Percentiles rank a stretch among this genome's conserved stretches.
Conservation (phyloP, 1,140 invertebrate species). For the Asbolus verrucosus region DNA sequence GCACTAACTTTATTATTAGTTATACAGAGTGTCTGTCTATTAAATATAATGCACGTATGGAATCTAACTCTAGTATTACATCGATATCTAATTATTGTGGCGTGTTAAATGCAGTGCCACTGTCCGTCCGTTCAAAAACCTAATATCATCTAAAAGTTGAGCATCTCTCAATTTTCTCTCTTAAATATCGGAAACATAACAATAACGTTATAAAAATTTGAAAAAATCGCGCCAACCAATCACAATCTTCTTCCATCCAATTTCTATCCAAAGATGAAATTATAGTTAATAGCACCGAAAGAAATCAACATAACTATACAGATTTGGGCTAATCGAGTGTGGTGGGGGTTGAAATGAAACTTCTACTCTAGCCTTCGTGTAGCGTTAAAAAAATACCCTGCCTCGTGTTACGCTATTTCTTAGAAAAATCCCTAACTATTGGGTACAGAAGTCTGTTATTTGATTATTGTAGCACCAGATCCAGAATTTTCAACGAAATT, state of each 20-base stretch:
- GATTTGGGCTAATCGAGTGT: too few species aligned
- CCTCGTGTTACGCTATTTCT: not conserved
- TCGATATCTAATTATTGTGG: not conserved
- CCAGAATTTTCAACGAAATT: slow-evolving; percentile 11
- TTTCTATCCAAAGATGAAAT: too few species aligned
- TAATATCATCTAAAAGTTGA: slow-evolving; percentile 23
- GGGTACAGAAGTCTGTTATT: too few species aligned
- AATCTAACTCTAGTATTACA: slow-evolving; percentile 18
- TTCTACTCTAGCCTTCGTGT: slow-evolving; percentile 8
- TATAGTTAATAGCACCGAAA: slow-evolving; percentile 16
- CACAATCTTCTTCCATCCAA: too few species aligned
- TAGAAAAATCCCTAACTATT: slow-evolving; percentile 19
- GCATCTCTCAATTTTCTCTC: slow-evolving; percentile 4
- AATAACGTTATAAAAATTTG: slow-evolving; percentile 31
- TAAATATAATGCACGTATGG: slow-evolving; percentile 15
- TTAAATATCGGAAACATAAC: slow-evolving; percentile 9
- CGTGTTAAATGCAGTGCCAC: not conserved
- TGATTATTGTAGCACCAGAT: not conserved
- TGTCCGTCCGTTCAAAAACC: not conserved
- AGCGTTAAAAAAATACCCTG: slow-evolving; percentile 27
- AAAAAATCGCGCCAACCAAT: slow-evolving; percentile 14
- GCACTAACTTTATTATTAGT: slow-evolving; percentile 18
- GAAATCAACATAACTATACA: not conserved
- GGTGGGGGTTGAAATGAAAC: not conserved
- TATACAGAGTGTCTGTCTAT: slow-evolving; percentile 14